phyloP scores from a whole-genome alignment of 2,797 vertebrate species.

The Epinephelus malabaricus region DNA sequence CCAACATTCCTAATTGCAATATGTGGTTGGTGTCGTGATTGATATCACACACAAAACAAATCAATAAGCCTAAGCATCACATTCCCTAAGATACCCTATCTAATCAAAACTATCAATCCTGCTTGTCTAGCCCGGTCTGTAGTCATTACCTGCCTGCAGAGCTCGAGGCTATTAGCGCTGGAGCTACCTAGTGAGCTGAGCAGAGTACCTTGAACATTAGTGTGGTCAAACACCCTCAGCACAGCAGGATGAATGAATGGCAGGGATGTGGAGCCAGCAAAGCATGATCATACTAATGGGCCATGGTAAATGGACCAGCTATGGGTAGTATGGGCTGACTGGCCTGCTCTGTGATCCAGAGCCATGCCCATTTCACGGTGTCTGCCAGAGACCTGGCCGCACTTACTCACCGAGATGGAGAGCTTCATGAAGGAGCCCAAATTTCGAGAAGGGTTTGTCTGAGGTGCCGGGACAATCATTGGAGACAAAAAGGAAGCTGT shows the following conservation, averaged over 20 bases:
- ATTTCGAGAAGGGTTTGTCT: conserved; percentile 56
- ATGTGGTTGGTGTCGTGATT: conserved; percentile 67
- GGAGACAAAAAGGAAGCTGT: conserved; percentile 58
- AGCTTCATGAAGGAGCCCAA: conserved; percentile 51
- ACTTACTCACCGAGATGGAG: conserved; percentile 85
- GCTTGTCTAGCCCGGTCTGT: conserved; percentile 64
- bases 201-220: conserved; percentile 70
- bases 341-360: conserved; percentile 84
- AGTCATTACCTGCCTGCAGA: conserved; percentile 75
- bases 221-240: conserved; percentile 68
- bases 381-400: conserved; percentile 75
- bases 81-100: conserved; percentile 73
- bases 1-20: conserved; percentile 48
- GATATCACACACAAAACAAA: conserved; percentile 76
- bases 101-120: conserved; percentile 87
- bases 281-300: conserved; percentile 85
- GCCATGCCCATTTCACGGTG: conserved; percentile 87
- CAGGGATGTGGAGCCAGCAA: conserved; percentile 66
- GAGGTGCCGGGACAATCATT: conserved; percentile 61
- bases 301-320: conserved; percentile 84
- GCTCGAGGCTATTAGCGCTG: conserved; percentile 70
- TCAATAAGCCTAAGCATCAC: conserved; percentile 76
- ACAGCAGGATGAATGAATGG: conserved; percentile 75
- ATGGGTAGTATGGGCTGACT: conserved; percentile 60
- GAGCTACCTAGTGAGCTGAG: conserved; percentile 73